Evolutionary conservation across 2,113 vertebrate species (phyloP).

Genomic region (Takifugu flavidus): DNA sequence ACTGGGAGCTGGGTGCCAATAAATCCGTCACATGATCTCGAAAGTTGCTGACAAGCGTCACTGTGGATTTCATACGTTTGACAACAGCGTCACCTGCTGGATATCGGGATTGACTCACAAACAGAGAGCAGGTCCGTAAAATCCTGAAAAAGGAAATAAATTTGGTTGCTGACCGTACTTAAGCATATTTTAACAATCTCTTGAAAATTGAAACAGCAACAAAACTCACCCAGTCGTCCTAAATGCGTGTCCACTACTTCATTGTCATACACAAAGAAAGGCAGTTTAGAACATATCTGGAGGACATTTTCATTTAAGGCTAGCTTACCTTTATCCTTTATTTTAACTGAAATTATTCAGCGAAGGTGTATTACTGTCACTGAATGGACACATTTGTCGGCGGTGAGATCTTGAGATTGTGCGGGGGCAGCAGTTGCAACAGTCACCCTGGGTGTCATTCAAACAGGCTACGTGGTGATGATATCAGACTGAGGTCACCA

Average conservation of each 20-base stretch:
- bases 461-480: conserved; percentile 21
- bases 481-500: conserved; percentile 30
- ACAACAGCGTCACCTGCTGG: conserved; percentile 66
- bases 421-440: conserved; percentile 16
- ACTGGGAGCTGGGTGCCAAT: conserved; percentile 10
- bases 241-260: too few species aligned
- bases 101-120: neutral
- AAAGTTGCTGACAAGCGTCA: neutral
- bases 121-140: neutral
- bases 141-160: too few species aligned
- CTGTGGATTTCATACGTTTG: conserved; percentile 27
- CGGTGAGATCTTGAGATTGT: conserved; percentile 28
- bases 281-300: neutral
- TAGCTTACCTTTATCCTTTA: conserved; percentile 1
- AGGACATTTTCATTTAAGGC: neutral
- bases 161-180: too few species aligned
- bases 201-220: neutral
- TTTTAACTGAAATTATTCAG: conserved; percentile 5
- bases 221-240: neutral
- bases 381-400: conserved; percentile 38
- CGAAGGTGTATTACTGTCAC: conserved; percentile 14
- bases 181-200: neutral
- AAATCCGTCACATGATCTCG: conserved; percentile 9
- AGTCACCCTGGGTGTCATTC: conserved; percentile 17
- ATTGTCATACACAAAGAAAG: neutral